Conservation (phyloP, 2,797 vertebrate genomes). For the Oreonectes daqikongensis region DNA sequence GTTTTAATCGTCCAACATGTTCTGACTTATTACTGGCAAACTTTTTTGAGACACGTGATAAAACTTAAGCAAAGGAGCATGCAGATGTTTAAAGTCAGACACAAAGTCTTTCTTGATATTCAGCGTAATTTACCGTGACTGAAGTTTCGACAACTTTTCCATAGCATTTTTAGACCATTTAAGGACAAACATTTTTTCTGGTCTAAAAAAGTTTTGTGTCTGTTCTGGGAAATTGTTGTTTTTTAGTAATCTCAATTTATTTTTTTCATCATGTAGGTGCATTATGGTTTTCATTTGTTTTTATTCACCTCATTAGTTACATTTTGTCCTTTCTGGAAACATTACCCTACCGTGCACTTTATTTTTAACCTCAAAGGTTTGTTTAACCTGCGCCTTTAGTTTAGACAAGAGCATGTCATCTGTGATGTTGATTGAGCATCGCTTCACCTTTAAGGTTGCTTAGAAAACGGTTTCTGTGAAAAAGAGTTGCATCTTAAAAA, state of each 20-base stretch:
- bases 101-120: constrained; percentile 62
- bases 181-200: constrained; percentile 10
- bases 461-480: constrained; percentile 45
- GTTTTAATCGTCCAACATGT: constrained; percentile 63
- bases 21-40: constrained; percentile 65
- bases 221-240: too few relatives aligned
- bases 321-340: constrained; percentile 56
- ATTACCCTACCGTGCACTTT: constrained; percentile 51
- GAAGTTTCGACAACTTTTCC: constrained; percentile 56
- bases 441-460: constrained; percentile 59
- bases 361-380: constrained; percentile 53
- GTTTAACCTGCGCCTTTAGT: constrained; percentile 63
- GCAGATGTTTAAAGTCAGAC: constrained; percentile 61
- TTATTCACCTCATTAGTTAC: constrained; percentile 52
- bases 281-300: background rate
- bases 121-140: constrained; percentile 68
- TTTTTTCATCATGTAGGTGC: background rate
- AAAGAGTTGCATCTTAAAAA: constrained; percentile 21
- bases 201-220: background rate
- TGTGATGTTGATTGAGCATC: constrained; percentile 60
- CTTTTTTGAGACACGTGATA: constrained; percentile 61
- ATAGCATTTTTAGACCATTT: constrained; percentile 44
- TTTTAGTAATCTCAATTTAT: too few relatives aligned
- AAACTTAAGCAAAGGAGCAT: constrained; percentile 56
- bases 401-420: constrained; percentile 59